phyloP scores from a whole-genome alignment of 2,113 vertebrate genomes.

The Amphilophus citrinellus region DNA sequence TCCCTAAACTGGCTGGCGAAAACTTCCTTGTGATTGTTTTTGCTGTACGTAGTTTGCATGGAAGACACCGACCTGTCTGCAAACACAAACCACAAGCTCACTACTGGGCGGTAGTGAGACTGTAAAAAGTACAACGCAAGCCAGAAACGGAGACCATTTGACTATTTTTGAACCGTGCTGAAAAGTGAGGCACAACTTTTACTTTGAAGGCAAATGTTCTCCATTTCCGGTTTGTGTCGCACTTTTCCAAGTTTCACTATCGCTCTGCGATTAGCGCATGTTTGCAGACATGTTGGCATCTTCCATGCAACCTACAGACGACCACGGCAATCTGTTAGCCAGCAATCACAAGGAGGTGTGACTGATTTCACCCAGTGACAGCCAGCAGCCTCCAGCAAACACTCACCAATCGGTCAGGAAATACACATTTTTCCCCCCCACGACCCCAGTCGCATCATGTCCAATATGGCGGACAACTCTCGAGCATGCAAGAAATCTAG shows the following conservation, averaged over 20 bases:
- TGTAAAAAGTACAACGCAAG: not conserved
- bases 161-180: no score
- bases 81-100: not conserved
- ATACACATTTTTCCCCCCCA: not conserved
- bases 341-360: not conserved
- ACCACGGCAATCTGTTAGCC: not conserved
- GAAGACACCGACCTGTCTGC: not conserved
- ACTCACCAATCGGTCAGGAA: not conserved
- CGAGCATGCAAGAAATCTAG: not conserved
- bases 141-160: not conserved
- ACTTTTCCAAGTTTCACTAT: not conserved
- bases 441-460: not conserved
- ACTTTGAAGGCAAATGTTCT: no score
- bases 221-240: not conserved
- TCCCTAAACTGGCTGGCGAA: not conserved
- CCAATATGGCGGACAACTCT: not conserved
- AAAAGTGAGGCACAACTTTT: not conserved
- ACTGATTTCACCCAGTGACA: not conserved
- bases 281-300: not conserved
- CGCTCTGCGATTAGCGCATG: not conserved
- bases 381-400: no score
- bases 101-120: not conserved
- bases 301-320: not conserved
- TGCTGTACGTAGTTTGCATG: not conserved
- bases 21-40: not conserved